Conservation (phyloP, 2,113 vertebrate species). For the Sorex fumeus region DNA sequence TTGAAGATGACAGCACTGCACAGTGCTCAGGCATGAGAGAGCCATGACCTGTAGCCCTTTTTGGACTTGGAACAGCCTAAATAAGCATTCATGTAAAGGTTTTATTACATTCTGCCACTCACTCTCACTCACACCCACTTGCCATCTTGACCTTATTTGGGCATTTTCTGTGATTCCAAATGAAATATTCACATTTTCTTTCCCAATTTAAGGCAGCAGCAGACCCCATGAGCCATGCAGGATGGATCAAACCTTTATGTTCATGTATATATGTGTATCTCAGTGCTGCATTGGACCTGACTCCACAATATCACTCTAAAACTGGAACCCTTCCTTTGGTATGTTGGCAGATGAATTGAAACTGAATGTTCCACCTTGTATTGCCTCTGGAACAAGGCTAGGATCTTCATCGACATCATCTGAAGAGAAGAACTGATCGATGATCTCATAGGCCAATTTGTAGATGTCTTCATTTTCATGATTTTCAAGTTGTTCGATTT, state of each 20-base stretch:
- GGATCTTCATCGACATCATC: slow-evolving; percentile 99
- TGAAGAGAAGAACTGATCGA: slow-evolving; percentile 79
- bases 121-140: slow-evolving; percentile 99
- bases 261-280: slow-evolving; percentile 87
- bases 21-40: slow-evolving; percentile 92
- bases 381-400: slow-evolving; percentile 98
- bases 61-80: slow-evolving; percentile 95
- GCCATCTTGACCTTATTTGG: slow-evolving; percentile 99
- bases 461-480: slow-evolving; percentile 98
- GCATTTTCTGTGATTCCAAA: slow-evolving; percentile 97
- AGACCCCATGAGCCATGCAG: slow-evolving; percentile 99
- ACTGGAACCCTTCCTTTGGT: slow-evolving; percentile 99
- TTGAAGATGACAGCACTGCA: slow-evolving; percentile 93
- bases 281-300: slow-evolving; percentile 99
- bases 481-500: slow-evolving; percentile 98
- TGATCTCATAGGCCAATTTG: too few species aligned
- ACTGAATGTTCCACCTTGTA: slow-evolving; percentile 98
- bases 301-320: slow-evolving; percentile 95
- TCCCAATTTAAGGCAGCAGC: slow-evolving; percentile 99
- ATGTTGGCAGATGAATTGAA: slow-evolving; percentile 99
- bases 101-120: slow-evolving; percentile 99
- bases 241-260: slow-evolving; percentile 99
- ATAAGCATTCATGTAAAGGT: slow-evolving; percentile 97
- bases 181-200: slow-evolving; percentile 99
- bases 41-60: slow-evolving; percentile 94